Evolutionary conservation across 2,888 invertebrate species (phyloP).

Genomic region (Microctonus brassicae): DNA sequence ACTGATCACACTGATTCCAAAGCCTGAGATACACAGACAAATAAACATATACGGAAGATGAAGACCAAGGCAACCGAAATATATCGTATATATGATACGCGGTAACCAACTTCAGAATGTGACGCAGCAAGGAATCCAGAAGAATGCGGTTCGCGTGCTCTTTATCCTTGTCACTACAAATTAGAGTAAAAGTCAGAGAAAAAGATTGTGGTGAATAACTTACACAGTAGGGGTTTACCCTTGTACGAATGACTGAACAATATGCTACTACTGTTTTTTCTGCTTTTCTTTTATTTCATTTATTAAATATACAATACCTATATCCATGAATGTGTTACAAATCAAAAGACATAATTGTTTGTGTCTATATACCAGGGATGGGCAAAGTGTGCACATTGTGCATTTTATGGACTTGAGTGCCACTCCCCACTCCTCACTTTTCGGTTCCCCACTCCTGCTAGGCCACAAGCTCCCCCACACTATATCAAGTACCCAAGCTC

Average conservation of each 20-base stretch:
- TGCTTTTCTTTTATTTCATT: slow-evolving; percentile 31
- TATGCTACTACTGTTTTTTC: slow-evolving; percentile 38
- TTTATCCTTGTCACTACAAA: slow-evolving; percentile 66
- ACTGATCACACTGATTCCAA: not conserved
- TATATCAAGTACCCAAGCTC: too few species aligned
- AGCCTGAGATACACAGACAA: not conserved
- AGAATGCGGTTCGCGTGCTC: slow-evolving; percentile 65
- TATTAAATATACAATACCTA: not conserved
- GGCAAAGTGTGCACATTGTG: too few species aligned
- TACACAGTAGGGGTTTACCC: slow-evolving; percentile 61
- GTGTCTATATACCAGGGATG: not conserved
- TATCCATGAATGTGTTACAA: not conserved
- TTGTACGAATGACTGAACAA: slow-evolving; percentile 50
- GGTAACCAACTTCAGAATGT: not conserved
- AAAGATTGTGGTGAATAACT: slow-evolving; percentile 67
- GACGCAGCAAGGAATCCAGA: slow-evolving; percentile 44
- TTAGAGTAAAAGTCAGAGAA: slow-evolving; percentile 68
- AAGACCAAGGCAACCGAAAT: not conserved
- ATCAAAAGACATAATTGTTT: not conserved
- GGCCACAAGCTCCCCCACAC: too few species aligned
- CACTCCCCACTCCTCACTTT: too few species aligned
- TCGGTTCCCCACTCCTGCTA: too few species aligned
- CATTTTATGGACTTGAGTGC: too few species aligned
- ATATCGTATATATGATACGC: not conserved
- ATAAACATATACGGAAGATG: not conserved